Base-by-base conservation (phyloP, 2,797 vertebrate species). In the Parotocinclus haroldoi region DNA sequence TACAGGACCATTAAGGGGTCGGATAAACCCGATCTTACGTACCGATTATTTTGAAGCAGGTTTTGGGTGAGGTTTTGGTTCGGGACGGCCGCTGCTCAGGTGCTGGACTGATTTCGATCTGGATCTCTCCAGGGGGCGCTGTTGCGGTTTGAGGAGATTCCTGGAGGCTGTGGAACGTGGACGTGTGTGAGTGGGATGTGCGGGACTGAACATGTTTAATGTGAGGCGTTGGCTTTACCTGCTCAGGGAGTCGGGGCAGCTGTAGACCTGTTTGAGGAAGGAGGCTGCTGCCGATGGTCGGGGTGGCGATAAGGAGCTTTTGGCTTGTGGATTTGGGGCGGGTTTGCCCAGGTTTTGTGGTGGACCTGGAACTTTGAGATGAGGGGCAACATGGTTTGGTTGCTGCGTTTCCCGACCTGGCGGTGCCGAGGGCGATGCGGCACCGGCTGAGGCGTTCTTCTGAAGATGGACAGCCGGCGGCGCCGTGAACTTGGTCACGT, bases 221-320 rank as follows among this genome's bases (percentile, higher is more conserved):
- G n/a, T 16, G 9, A 16, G 14, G 13, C 16, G 7, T 16, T 49
- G 10, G 18, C 11, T 66, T 80, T 75, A 90, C 90, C 88, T 88
- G 10, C 79, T 79, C 51, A 89, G 52, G 51, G 71, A 17, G 0
- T 86, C 84, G 0, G 89, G 89, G 50, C 87, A 89, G 76, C 88
- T 89, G 66, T 83, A 79, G 37, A 87, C 88, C 36, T 85, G 87
- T 37, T 80, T 79, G 44, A 90, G 83, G 3, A 76, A 72, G 0
- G 80, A 75, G 0, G 65, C 52, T 39, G 72, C 75, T 37, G 49
- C 52, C 9, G 66, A 53, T 16, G 37, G 49, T n/a, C 18, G 56
- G 7, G 62, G 67, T 13, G 48, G 39, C 51, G 16, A 27, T 7
- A 51, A 45, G 50, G 65, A 63, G 3, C n/a, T 9, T 60, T 67